Percentiles rank a stretch among this genome's conserved stretches.
phyloP scores from a whole-genome alignment of 2,113 vertebrate species.

The Thamnaconus septentrionalis region DNA sequence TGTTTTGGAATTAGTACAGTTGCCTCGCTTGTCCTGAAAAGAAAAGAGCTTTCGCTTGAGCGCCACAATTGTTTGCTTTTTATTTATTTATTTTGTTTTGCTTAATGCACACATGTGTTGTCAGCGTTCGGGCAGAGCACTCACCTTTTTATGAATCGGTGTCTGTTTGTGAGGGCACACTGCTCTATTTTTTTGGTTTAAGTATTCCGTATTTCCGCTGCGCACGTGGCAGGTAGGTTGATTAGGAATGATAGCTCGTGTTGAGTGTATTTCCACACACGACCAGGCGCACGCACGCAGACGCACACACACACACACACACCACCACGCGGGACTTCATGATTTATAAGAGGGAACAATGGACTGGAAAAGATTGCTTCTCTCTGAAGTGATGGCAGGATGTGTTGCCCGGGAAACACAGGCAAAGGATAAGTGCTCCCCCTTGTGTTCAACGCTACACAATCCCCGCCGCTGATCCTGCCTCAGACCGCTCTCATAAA shows the following conservation, averaged over 20 bases:
- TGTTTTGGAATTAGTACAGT: slow-evolving; percentile 44
- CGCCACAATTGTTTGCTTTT: neutral
- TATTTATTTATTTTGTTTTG: slow-evolving; percentile 12
- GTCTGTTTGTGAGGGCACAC: neutral
- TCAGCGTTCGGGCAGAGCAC: neutral
- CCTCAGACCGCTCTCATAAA: slow-evolving; percentile 13
- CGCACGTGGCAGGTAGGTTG: slow-evolving; percentile 31
- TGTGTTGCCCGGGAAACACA: slow-evolving; percentile 36
- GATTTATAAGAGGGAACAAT: slow-evolving; percentile 69
- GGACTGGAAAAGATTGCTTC: slow-evolving; percentile 57
- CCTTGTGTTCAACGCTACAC: slow-evolving; percentile 69
- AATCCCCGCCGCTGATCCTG: slow-evolving; percentile 6
- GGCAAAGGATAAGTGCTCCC: slow-evolving; percentile 80
- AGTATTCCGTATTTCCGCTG: slow-evolving; percentile 9
- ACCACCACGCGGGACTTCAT: slow-evolving; percentile 49
- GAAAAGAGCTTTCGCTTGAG: slow-evolving; percentile 30
- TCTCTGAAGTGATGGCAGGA: slow-evolving; percentile 40
- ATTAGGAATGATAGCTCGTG: slow-evolving; percentile 46
- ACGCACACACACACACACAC: neutral
- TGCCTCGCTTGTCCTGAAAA: slow-evolving; percentile 46
- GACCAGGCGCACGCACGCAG: slow-evolving; percentile 9
- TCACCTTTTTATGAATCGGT: too few relatives aligned
- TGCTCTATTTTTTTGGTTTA: slow-evolving; percentile 11
- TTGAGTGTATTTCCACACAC: slow-evolving; percentile 46
- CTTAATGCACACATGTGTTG: neutral